Evolutionary conservation across 53 echinoderm and acorn worm genomes (phyloP).

Genomic region (Glandiceps talaboti): DNA sequence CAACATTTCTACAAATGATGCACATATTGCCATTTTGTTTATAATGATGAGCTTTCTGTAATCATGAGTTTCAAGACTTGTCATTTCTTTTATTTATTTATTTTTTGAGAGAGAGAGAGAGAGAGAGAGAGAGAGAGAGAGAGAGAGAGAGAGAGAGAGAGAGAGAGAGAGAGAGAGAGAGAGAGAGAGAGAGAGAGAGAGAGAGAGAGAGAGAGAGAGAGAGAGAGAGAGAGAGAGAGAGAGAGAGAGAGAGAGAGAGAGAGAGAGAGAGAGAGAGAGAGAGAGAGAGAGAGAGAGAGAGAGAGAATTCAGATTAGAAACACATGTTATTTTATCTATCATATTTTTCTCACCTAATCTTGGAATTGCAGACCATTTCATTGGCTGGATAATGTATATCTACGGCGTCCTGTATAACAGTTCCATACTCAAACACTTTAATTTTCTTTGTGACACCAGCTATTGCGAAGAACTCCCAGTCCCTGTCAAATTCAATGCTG

Average conservation of each 20-base stretch:
- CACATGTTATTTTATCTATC: too few species aligned
- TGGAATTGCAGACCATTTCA: constrained; percentile 96
- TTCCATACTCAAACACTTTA: constrained; percentile 97
- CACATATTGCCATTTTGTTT: too few species aligned
- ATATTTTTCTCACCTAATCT: too few species aligned
- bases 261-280: constrained; percentile 8
- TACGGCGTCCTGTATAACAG: constrained; percentile 94
- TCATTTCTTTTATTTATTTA: too few species aligned
- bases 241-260: not conserved
- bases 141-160: not conserved
- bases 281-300: not conserved
- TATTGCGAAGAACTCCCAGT: constrained; percentile 99
- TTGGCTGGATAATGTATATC: constrained; percentile 98
- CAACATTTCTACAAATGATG: too few species aligned
- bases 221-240: not conserved
- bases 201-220: constrained; percentile 1
- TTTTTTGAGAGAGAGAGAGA: too few species aligned
- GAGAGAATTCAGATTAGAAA: too few species aligned
- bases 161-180: not conserved
- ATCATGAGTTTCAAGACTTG: too few species aligned
- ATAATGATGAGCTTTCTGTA: too few species aligned
- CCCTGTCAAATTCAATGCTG: constrained; percentile 99
- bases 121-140: not conserved
- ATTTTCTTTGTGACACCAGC: constrained; percentile 98
- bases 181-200: not conserved